A percentile compares a stretch with the other conserved stretches of the same genome.
Conservation (phyloP, 2,888 invertebrate genomes). For the Synanthedon andrenaeformis region DNA sequence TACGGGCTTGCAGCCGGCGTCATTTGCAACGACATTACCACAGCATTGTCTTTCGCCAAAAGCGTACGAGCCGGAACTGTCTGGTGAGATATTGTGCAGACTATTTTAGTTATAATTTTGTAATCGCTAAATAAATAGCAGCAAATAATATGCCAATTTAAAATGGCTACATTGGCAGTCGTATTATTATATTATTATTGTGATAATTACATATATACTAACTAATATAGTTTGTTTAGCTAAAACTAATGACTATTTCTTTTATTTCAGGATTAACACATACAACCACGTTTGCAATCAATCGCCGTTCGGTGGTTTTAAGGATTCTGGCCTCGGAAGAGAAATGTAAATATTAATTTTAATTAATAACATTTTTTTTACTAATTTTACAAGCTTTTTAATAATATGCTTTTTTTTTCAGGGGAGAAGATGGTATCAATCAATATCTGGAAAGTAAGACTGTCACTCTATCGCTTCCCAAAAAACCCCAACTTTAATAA, state of each 20-base stretch:
- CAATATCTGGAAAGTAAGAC: constrained; percentile 86
- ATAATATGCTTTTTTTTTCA: constrained; percentile 54
- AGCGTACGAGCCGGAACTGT: constrained; percentile 85
- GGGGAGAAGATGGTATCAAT: constrained; percentile 81
- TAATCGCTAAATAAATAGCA: no score
- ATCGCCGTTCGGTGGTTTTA: constrained; percentile 91
- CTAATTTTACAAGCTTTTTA: not conserved
- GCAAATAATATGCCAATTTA: no score
- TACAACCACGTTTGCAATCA: constrained; percentile 78
- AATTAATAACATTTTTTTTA: not conserved
- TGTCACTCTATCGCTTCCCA: constrained; percentile 76
- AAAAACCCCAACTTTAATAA: constrained; percentile 39
- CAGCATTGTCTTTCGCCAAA: constrained; percentile 80
- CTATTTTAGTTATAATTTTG: not conserved
- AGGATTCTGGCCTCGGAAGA: constrained; percentile 87
- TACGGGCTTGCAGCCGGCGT: constrained; percentile 92
- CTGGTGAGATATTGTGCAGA: constrained; percentile 62
- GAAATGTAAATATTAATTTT: constrained; percentile 70
- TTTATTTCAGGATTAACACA: constrained; percentile 74
- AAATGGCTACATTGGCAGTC: no score
- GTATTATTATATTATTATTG: no score
- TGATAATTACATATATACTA: no score
- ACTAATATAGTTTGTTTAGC: no score
- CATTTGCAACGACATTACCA: constrained; percentile 85
- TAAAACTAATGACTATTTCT: no score